Percentiles rank a stretch among this genome's conserved stretches.
Evolutionary conservation across 1,140 invertebrate species (phyloP).

Genomic region (Drosophila parabipectinata): DNA sequence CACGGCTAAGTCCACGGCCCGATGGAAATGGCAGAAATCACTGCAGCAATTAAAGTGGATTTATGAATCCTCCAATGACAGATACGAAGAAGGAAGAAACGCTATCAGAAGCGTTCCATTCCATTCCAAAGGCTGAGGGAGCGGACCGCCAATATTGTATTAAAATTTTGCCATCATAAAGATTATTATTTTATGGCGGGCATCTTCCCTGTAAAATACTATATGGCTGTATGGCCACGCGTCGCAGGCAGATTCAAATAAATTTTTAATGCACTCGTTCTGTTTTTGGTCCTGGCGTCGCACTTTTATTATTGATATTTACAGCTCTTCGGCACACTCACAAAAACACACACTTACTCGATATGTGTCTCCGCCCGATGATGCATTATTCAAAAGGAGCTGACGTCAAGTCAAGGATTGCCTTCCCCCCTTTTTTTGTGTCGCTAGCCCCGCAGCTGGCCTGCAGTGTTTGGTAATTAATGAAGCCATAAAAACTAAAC

Average conservation of each 20-base stretch:
- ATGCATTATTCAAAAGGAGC: conserved; percentile 73
- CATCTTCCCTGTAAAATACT: conserved; percentile 7
- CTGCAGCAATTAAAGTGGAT: conserved; percentile 81
- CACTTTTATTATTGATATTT: conserved; percentile 83
- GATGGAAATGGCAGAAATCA: conserved; percentile 53
- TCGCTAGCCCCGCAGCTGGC: conserved; percentile 11
- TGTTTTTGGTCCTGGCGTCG: conserved; percentile 59
- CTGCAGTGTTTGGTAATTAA: conserved; percentile 74
- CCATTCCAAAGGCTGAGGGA: neutral
- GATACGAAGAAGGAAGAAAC: conserved; percentile 46
- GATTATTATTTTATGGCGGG: conserved; percentile 78
- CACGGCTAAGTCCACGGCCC: conserved; percentile 51
- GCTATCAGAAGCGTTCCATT: conserved; percentile 15
- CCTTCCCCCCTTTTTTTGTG: neutral
- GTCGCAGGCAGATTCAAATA: conserved; percentile 79
- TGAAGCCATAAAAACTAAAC: conserved; percentile 83
- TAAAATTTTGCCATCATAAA: conserved; percentile 81
- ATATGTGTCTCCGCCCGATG: conserved; percentile 38
- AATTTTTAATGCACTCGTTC: conserved; percentile 79
- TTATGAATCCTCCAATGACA: conserved; percentile 72
- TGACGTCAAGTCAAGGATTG: conserved; percentile 74
- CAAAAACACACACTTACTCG: conserved; percentile 28
- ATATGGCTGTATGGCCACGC: conserved; percentile 49
- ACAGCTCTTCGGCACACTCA: conserved; percentile 47
- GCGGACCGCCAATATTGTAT: conserved; percentile 68